Base-by-base conservation (phyloP, 2,888 invertebrate genomes). In the Campoplex nolae region DNA sequence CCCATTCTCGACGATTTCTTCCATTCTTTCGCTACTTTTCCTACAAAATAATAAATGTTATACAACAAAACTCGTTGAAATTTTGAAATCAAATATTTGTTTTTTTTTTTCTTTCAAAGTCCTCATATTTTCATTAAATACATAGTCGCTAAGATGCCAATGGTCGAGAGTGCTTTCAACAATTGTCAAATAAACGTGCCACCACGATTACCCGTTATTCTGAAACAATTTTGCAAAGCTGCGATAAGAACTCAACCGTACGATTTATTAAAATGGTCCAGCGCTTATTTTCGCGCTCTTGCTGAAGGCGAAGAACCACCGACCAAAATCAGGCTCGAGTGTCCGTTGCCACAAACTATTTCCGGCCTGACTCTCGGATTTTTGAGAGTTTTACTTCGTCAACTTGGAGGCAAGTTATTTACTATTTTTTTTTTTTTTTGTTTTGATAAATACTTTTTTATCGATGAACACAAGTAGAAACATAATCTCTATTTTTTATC, bases 201-300 rank as follows among this genome's bases (percentile, higher is more conserved):
- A 0, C 97, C 98, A 0, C 96, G 96, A 89, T 96, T 97, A 91
- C 98, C 98, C 0, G 97, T 97, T 92, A 97, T 98, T 76, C 94
- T 98, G 81, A 97, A 98, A 94, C 97, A 97, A 92, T 98, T 97
- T 92, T 98, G 98, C 67, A 98, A 98, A 95, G 98, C 98, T 51
- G 98, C 98, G 0, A 98, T 98, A 83, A 96, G 98, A 91, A 98
- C 98, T 3, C 98, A 98, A 93, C 98, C 98, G 0, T 96, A 97
- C 89, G 98, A 98, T 95, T 95, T 98, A 0, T 95, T 98, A 0
- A 95, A 95, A 88, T 98, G 98, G 98, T 97, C 98, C 0, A 97
- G 96, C 38, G 96, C 97, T 13, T 97, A 97, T 93, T 98, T 98
- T 94, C 96, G 96, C 68, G 97, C 98, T 1, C 94, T 98, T 88